phyloP scores from a whole-genome alignment of 2,113 vertebrate species.

The Fregetta grallaria region DNA sequence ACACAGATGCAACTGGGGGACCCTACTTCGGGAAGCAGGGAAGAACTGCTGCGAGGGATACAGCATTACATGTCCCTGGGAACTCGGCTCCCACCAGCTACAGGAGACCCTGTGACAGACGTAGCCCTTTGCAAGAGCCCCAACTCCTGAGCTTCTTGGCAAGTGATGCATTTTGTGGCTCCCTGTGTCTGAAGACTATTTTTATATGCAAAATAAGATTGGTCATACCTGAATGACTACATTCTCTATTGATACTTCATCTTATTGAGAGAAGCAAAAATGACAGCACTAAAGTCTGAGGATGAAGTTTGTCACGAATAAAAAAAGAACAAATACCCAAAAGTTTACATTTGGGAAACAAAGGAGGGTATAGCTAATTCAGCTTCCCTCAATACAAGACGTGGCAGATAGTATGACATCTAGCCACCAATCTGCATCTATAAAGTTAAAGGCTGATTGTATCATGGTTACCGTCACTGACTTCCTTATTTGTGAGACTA shows the following conservation, averaged over 20 bases:
- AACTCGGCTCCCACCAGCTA: not conserved
- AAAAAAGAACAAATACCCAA: not conserved
- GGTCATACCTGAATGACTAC: not conserved
- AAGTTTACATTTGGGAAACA: not conserved
- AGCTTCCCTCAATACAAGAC: not conserved
- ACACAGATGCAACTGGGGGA: not conserved
- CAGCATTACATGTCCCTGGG: fast-evolving
- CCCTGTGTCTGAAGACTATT: not conserved
- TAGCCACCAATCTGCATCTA: not conserved
- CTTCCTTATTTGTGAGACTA: not conserved
- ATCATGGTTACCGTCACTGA: not conserved
- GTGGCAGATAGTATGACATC: not conserved
- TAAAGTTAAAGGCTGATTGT: not conserved
- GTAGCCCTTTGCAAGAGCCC: not conserved
- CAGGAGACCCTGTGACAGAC: not conserved
- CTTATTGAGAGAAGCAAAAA: not conserved
- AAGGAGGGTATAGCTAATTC: not conserved
- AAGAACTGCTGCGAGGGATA: not conserved
- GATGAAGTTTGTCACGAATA: not conserved
- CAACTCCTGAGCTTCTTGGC: not conserved
- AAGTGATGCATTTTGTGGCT: not conserved
- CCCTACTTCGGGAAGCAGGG: not conserved
- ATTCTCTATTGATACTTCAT: not conserved
- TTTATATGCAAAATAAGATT: not conserved
- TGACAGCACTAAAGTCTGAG: not conserved